Evolutionary conservation across 2,113 vertebrate genomes (phyloP), one percentile per base, ranked within the genome.

Genomic region (Myotis yumanensis): DNA sequence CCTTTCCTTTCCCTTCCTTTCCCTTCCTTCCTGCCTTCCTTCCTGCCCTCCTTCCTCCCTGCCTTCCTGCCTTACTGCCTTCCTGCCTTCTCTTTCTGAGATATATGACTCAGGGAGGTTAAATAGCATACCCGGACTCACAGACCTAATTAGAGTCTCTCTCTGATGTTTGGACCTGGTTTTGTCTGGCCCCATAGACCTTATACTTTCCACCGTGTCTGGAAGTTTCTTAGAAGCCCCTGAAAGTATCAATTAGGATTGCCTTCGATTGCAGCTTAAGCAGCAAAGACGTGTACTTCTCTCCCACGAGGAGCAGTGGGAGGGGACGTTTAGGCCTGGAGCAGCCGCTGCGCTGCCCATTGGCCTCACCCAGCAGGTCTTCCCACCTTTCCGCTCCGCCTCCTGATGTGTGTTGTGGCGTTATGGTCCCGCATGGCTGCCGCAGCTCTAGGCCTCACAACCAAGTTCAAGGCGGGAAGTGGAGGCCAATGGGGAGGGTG

Each of bases 151-250:
- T 51, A 82, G 80, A 43, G 75, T 43, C 23, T 40, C 23, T 40
- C 18, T 30, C 72, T 52, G 89, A 52, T 46, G 57, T 81, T 62
- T 66, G 18, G 71, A 30, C 35, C 32, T 28, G 11, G 64, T 11
- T 66, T 30, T 52, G n/a, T 76, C 43, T 81, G 32, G 71, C 17
- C 28, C 71, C 20, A 1, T 10, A n/a, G 32, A 68, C 40, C 16
- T 64, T 75, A 28, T 10, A 40, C 64, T 83, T 92, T 64, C 48
- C 35, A 0, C 22, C 23, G 30, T 30, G 43, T 46, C 91, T 81
- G 57, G 46, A 80, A 52, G 28, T 76, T 94, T 95, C 93, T 93
- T 46, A 30, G 75, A 79, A 86, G 86, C 28, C 46, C 32, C 71
- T n/a, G 62, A 77, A 90, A 51, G 87, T 35, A n/a, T 59, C 73